These are phyloP conservation scores for Dicaeum eximium DNA, from an alignment of 2,113 vertebrate species.

Conservation along the genomic window DNA sequence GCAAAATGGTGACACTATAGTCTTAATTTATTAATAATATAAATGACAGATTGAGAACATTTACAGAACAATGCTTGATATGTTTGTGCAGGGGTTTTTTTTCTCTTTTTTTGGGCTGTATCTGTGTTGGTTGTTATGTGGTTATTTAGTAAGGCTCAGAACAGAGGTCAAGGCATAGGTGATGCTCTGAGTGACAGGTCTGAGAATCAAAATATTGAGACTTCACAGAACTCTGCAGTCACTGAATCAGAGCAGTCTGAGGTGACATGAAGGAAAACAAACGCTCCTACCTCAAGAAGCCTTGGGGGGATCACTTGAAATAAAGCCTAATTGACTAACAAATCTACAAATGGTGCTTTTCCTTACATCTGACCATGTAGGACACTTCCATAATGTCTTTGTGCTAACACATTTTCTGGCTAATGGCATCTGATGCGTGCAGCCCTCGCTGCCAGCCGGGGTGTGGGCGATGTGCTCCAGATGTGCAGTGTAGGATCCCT, in stretches of 20 bases:
- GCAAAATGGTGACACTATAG: conserved; percentile 13
- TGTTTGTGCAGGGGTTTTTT: conserved; percentile 7
- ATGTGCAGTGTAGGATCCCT: not conserved
- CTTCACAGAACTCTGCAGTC: not conserved
- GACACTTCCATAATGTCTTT: conserved; percentile 4
- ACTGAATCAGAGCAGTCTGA: not conserved
- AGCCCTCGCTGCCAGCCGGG: not conserved
- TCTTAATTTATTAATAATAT: conserved; percentile 32
- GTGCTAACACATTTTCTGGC: not conserved
- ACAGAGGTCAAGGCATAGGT: not conserved
- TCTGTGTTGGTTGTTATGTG: not conserved
- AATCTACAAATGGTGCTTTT: conserved; percentile 41
- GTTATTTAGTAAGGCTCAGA: not conserved
- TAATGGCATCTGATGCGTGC: not conserved
- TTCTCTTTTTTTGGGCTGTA: not conserved
- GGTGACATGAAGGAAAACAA: conserved; percentile 26
- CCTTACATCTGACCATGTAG: not conserved
- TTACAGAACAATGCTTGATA: conserved; percentile 9
- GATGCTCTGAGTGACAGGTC: not conserved
- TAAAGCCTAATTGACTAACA: conserved; percentile 49
- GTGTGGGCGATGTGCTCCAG: not conserved
- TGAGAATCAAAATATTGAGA: not conserved
- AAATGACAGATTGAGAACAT: conserved; percentile 33
- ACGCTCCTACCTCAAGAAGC: conserved; percentile 30
- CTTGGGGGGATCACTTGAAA: conserved; percentile 13